Evolutionary conservation across 53 echinoderm and acorn worm genomes (phyloP), one percentile per base, ranked within the genome.

Genomic region (Echinometra lucunter): DNA sequence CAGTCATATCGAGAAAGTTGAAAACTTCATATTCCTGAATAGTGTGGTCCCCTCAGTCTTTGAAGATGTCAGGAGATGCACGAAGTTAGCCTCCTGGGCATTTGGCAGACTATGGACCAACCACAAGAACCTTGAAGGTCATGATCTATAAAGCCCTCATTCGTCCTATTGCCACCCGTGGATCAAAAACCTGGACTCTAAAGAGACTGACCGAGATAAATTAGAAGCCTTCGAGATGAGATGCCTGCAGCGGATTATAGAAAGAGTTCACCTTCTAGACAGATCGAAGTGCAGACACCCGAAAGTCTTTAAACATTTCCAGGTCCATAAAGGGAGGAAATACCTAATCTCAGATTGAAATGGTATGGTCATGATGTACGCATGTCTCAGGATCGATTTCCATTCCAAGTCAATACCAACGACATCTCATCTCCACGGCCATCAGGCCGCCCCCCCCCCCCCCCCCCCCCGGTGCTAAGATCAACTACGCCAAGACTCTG

Each of bases 91-190:
- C 11, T 27, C 66, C 66, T 91, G 63, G 60, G 45, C 30, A 25
- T 44, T 35, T 18, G 17, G 2, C 58, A 58, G 58, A 58, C 58
- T 58, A 18, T 12, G 58, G 15, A 58, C 2, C 58, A 58, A 58
- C 23, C 32, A 32, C 92, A 35, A 66, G 66, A 37, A 44, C 66
- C 35, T 58, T 92, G 44, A 92, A 92, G 23, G 74, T 92, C 37
- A 66, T 21, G 67, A 92, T 92, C 8, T 91, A 91, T 34, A 91
- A 91, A 66, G 38, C 91, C 18, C 53, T 88, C 30, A 45, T 91
- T n/a, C 67, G 57, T 12, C 91, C 91, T 38, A 91, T 91, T 38
- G 92, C 92, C 25, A 92, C 74, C 23, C 74, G 45, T 44, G 92
- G 92, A 23, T 66, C 66, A 11, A 74, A 92, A 13, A 47, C 60